Evolutionary conservation across 1,140 invertebrate genomes (phyloP).

Genomic region (Macrosteles quadrilineatus): DNA sequence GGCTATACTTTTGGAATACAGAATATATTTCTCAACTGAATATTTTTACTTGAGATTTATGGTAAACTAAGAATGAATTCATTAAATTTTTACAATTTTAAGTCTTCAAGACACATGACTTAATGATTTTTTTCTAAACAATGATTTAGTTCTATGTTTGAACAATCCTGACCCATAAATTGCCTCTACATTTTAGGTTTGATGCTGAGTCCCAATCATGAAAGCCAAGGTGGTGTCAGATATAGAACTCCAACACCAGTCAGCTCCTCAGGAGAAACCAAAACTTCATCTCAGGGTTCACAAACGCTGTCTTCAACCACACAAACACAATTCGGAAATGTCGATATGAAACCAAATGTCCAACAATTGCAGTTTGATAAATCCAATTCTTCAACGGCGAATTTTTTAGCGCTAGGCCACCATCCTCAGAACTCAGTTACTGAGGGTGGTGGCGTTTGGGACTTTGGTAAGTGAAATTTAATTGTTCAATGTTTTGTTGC

Average conservation of each 20-base stretch:
- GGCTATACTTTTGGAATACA: no score
- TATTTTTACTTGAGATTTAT: no score
- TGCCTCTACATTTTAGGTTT: slow-evolving; percentile 3
- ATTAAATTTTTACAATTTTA: no score
- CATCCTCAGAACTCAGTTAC: slow-evolving; percentile 52
- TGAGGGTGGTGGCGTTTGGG: slow-evolving; percentile 79
- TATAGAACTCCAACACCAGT: slow-evolving; percentile 4
- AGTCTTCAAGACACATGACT: no score
- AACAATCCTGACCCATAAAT: no score
- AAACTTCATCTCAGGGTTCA: background rate
- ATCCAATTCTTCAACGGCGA: slow-evolving; percentile 38
- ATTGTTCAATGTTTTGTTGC: background rate
- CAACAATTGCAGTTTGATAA: background rate
- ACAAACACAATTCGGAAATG: background rate
- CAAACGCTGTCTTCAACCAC: background rate
- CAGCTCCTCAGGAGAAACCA: slow-evolving; percentile 6
- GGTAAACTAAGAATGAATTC: no score
- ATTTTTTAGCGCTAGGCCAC: slow-evolving; percentile 52
- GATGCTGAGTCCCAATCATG: slow-evolving; percentile 17
- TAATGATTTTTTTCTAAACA: no score
- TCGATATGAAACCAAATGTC: background rate
- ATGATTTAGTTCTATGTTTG: no score
- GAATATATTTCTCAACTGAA: no score
- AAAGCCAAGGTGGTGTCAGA: background rate
- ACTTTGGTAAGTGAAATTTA: slow-evolving; percentile 46